Evolutionary conservation across 2,113 vertebrate genomes (phyloP).

Genomic region (Microcebus jonahi): DNA sequence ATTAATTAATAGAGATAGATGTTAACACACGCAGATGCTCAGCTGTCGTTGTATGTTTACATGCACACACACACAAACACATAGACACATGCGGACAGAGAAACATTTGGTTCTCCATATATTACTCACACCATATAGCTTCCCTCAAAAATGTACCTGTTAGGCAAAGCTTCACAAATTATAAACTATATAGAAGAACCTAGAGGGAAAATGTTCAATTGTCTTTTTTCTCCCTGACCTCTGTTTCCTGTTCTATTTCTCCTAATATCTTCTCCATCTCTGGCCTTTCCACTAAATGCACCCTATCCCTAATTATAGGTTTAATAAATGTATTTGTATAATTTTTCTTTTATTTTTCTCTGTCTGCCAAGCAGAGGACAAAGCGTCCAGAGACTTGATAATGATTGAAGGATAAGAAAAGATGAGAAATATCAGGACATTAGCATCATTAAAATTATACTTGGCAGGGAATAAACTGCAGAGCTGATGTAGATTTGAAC

Average conservation of each 20-base stretch:
- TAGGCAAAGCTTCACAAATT: neutral
- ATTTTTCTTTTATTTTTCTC: neutral
- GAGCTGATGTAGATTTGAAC: neutral
- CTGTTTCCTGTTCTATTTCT: neutral
- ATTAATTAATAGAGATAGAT: neutral
- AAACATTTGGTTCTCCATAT: neutral
- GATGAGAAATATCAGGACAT: neutral
- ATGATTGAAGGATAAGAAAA: neutral
- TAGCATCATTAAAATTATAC: neutral
- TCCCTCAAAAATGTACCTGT: neutral
- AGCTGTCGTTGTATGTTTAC: neutral
- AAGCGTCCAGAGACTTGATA: neutral
- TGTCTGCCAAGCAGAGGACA: neutral
- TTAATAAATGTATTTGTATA: neutral
- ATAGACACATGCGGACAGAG: neutral
- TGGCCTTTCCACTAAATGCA: neutral
- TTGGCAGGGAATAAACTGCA: neutral
- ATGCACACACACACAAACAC: accelerated
- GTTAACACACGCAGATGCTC: neutral
- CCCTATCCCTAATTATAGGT: neutral
- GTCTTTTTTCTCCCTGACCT: neutral
- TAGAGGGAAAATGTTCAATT: neutral
- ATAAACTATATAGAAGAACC: neutral
- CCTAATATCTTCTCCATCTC: neutral
- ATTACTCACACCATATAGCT: neutral